A percentile compares a stretch with the other conserved stretches of the same genome.
Evolutionary conservation across 2,888 invertebrate species (phyloP).

Genomic region (Stratiomys singularior): DNA sequence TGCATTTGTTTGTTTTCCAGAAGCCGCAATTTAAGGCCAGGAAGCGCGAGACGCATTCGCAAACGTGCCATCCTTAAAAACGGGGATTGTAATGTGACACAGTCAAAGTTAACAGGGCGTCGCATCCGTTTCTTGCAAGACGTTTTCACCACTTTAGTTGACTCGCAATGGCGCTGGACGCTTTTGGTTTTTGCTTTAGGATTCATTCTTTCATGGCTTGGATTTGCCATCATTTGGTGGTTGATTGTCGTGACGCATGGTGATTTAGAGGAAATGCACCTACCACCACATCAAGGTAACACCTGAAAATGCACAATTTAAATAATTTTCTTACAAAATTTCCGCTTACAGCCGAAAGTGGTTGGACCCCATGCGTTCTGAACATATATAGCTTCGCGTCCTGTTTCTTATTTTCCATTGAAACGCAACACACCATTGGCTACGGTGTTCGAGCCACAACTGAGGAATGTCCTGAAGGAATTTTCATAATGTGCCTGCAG

Average conservation of each 20-base stretch:
- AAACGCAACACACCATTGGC: conserved; percentile 95
- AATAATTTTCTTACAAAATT: conserved; percentile 34
- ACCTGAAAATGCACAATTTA: background rate
- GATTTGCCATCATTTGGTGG: conserved; percentile 93
- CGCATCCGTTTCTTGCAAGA: conserved; percentile 79
- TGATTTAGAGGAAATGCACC: conserved; percentile 78
- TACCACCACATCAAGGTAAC: conserved; percentile 67
- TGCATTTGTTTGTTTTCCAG: conserved; percentile 68
- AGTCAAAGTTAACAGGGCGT: conserved; percentile 85
- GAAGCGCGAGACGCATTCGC: conserved; percentile 76
- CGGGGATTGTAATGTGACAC: conserved; percentile 95
- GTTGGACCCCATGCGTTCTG: conserved; percentile 87
- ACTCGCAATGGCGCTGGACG: conserved; percentile 87
- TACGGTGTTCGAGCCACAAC: conserved; percentile 87
- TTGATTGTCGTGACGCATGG: conserved; percentile 88
- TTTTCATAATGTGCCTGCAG: conserved; percentile 94
- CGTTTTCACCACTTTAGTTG: conserved; percentile 75
- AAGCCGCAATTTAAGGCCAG: conserved; percentile 76
- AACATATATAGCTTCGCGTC: conserved; percentile 91
- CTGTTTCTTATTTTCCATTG: conserved; percentile 93
- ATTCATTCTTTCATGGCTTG: conserved; percentile 87
- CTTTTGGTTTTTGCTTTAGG: conserved; percentile 84
- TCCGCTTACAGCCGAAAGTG: conserved; percentile 61
- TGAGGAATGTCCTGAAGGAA: conserved; percentile 92
- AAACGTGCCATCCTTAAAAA: conserved; percentile 92